Evolutionary conservation across 2,113 vertebrate species (phyloP).

Genomic region (Riparia riparia): DNA sequence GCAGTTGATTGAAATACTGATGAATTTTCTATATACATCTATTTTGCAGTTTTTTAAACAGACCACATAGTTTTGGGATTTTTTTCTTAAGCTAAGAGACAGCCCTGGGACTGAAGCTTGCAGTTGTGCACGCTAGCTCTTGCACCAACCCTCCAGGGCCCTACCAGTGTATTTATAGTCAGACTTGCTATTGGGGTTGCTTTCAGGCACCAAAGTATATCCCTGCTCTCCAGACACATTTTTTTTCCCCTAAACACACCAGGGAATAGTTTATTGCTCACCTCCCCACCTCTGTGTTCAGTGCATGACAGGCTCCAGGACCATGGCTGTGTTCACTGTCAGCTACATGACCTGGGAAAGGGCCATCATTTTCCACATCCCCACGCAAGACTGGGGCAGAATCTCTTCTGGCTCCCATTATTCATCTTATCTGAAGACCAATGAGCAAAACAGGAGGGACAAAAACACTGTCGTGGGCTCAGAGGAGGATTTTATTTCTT

Average conservation of each 20-base stretch:
- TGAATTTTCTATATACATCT: background rate
- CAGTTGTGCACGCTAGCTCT: background rate
- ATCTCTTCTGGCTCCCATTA: background rate
- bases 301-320: background rate
- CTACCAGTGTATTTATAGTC: background rate
- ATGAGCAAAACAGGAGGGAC: background rate
- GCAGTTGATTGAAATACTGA: background rate
- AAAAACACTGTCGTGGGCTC: background rate
- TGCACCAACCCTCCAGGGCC: background rate
- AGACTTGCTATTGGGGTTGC: accelerated
- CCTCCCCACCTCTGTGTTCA: background rate
- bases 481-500: background rate
- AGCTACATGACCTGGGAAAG: background rate
- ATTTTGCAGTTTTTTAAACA: background rate
- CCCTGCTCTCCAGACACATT: background rate
- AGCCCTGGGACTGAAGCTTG: background rate
- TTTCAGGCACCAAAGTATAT: background rate
- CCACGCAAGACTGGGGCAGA: accelerated
- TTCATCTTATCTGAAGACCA: background rate
- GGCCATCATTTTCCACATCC: background rate
- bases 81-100: background rate
- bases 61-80: background rate
- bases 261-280: background rate
- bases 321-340: background rate
- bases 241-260: background rate